Evolutionary conservation across 2,113 vertebrate genomes (phyloP).

Genomic region (Brachypteracias leptosomus): DNA sequence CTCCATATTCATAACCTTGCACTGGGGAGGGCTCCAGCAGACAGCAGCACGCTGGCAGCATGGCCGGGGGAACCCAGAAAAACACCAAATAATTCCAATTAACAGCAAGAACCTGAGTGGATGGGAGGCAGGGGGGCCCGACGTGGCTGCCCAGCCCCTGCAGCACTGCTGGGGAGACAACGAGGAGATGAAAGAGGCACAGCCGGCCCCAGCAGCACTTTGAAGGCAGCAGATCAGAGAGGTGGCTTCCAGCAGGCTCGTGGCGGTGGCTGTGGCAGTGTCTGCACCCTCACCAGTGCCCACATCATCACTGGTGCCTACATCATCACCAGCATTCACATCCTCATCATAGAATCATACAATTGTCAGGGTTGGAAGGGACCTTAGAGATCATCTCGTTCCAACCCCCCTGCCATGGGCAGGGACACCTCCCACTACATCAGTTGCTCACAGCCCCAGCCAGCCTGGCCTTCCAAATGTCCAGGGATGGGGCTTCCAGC

Average conservation of each 20-base stretch:
- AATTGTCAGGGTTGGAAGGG: no score
- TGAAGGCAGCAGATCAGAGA: constrained; percentile 43
- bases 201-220: not conserved
- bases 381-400: no score
- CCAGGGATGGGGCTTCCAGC: no score
- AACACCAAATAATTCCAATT: constrained; percentile 46
- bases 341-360: no score
- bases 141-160: constrained; percentile 22
- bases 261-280: not conserved
- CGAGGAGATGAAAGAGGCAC: constrained; percentile 46
- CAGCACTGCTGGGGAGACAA: constrained; percentile 52
- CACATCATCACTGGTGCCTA: no score
- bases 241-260: not conserved
- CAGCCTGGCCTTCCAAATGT: no score
- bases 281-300: no score
- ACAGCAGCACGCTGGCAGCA: not conserved
- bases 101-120: constrained; percentile 39
- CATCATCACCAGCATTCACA: no score
- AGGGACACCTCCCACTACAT: no score
- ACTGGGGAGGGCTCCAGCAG: constrained; percentile 31
- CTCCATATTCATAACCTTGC: constrained; percentile 40
- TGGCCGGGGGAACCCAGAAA: constrained; percentile 25
- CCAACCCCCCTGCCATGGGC: no score
- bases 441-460: no score
- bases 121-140: constrained; percentile 33